phyloP scores from a whole-genome alignment of 2,888 invertebrate species.

The Cylloceria caligata region DNA sequence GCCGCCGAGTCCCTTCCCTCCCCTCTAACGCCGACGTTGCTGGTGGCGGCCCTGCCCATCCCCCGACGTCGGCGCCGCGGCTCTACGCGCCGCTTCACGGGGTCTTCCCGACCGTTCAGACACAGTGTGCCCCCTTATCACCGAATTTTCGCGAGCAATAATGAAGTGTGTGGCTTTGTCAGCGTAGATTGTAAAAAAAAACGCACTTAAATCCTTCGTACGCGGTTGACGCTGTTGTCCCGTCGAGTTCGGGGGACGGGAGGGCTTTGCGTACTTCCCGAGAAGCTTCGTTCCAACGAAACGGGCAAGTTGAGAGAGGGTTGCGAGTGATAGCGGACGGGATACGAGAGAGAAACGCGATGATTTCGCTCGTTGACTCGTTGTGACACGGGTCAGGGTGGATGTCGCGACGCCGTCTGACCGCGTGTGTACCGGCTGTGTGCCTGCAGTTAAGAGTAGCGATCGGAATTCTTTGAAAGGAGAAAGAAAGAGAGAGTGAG shows the following conservation, averaged over 20 bases:
- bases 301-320: neutral
- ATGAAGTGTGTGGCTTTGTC: constrained; percentile 23
- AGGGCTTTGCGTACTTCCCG: constrained; percentile 38
- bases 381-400: constrained; percentile 68
- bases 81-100: constrained; percentile 64
- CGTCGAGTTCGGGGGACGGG: constrained; percentile 29
- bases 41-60: constrained; percentile 68
- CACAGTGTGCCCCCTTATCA: constrained; percentile 56
- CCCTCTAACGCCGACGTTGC: constrained; percentile 67
- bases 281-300: constrained; percentile 20
- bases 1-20: constrained; percentile 50
- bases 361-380: constrained; percentile 35
- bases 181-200: constrained; percentile 8
- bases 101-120: constrained; percentile 56
- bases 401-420: constrained; percentile 56
- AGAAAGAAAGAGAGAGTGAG: neutral
- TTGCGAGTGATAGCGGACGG: no score
- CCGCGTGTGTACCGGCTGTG: constrained; percentile 49
- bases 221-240: neutral
- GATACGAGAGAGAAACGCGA: neutral
- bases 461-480: neutral
- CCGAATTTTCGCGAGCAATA: constrained; percentile 53
- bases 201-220: neutral
- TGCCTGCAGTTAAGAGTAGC: neutral
- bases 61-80: constrained; percentile 65